Evolutionary conservation across 2,888 invertebrate genomes (phyloP), one percentile per base, ranked within the genome.

Genomic region (Ectemnius continuus): DNA sequence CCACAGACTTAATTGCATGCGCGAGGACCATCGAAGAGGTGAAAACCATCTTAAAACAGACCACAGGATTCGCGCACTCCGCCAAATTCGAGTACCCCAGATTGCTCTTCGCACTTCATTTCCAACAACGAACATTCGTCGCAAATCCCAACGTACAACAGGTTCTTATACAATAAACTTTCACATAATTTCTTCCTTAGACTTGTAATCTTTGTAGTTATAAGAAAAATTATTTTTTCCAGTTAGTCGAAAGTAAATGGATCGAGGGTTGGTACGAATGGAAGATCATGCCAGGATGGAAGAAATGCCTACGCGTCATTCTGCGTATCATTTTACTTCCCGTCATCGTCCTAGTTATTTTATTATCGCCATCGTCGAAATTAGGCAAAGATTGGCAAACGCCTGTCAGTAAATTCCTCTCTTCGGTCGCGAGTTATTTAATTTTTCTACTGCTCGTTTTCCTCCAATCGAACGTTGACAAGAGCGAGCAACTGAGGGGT

Each of bases 111-210:
- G 95, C 95, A 0, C 92, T 96, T 83, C 93, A 95, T 85, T 94
- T 92, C 84, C 93, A 93, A 78, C 95, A 95, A 85, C 95, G 95
- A 86, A 93, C 93, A 86, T 96, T 96, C 86, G 94, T 96, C 0
- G 95, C 95, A 4, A 95, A 96, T 90, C 94, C 95, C 0, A 94
- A 95, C 87, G 94, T 95, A 18, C 96, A 96, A 87, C 94, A 95
- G 91, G 92, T 92, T 45, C 2, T 62, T 20, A 3, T 16, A 26
- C 20, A 52, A 8, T 14, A 36, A 48, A 62, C n/a, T 6, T 56
- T 4, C 1, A n/a, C n/a, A 36, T n/a, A 52, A 1, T 11, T 45
- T 16, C 28, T 63, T 64, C 0, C 28, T 8, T 36, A 16, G 23
- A 60, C 11, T 48, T 4, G 59, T 2, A 16, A 8, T n/a, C 16